Conservation (phyloP, 2,113 vertebrate genomes). For the Apaloderma vittatum region DNA sequence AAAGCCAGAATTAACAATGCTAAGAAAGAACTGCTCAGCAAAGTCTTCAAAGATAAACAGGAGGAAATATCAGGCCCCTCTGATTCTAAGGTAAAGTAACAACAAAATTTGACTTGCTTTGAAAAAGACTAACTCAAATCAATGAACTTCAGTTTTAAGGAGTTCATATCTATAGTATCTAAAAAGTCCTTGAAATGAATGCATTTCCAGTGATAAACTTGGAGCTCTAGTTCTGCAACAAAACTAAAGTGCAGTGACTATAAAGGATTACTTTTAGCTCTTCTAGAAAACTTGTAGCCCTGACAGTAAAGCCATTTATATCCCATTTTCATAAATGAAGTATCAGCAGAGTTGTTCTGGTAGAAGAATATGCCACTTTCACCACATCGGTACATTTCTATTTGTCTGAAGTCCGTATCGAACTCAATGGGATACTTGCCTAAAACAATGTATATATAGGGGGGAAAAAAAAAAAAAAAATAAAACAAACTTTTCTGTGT, state of each 20-base stretch:
- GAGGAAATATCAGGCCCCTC: not conserved
- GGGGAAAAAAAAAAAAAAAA: not conserved
- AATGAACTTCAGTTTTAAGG: not conserved
- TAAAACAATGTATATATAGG: not conserved
- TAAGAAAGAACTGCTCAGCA: not conserved
- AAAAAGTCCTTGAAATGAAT: not conserved
- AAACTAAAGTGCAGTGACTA: not conserved
- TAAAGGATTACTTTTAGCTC: not conserved
- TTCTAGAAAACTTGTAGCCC: not conserved
- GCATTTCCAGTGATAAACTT: not conserved
- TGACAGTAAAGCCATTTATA: not conserved
- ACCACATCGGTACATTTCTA: not conserved
- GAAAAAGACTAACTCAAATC: not conserved
- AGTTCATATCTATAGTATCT: not conserved
- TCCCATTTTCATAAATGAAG: not conserved
- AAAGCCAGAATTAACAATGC: not conserved
- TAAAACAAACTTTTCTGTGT: not conserved
- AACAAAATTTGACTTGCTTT: not conserved
- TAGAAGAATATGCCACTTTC: not conserved
- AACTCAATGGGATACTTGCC: not conserved
- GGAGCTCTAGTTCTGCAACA: not conserved
- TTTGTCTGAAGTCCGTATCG: not conserved
- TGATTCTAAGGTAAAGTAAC: not conserved
- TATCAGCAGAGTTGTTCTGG: not conserved
- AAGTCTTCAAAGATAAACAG: not conserved